Evolutionary conservation across 2,797 vertebrate species (phyloP).

Genomic region (Syncerus caffer): DNA sequence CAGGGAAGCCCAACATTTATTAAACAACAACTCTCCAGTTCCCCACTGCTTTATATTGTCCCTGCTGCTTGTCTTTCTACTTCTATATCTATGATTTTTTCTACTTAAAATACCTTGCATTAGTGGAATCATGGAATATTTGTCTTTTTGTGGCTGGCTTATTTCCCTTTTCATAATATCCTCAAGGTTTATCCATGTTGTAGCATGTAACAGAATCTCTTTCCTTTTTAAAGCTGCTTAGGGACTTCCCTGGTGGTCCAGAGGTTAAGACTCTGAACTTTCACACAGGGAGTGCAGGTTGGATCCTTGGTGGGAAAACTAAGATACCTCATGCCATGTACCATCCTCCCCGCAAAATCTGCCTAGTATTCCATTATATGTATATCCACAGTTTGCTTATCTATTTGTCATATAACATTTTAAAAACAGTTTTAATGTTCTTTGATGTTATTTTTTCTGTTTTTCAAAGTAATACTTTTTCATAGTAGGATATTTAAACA

Average conservation of each 20-base stretch:
- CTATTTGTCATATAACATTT: background rate
- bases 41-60: background rate
- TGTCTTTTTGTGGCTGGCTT: background rate
- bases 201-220: background rate
- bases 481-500: background rate
- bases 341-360: background rate
- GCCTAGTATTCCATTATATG: background rate
- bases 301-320: background rate
- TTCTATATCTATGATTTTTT: background rate
- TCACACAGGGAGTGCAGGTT: background rate
- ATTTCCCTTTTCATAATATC: background rate
- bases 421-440: background rate
- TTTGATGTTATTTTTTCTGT: background rate
- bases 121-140: background rate
- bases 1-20: background rate
- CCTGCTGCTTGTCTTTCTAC: background rate
- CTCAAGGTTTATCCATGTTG: background rate
- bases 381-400: background rate
- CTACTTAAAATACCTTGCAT: fast-evolving
- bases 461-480: background rate
- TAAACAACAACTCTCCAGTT: background rate
- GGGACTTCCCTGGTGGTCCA: background rate
- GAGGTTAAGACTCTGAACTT: background rate
- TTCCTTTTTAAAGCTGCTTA: background rate
- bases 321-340: background rate